phyloP scores from a whole-genome alignment of 2,113 vertebrate species.

The Girardinichthys multiradiatus region DNA sequence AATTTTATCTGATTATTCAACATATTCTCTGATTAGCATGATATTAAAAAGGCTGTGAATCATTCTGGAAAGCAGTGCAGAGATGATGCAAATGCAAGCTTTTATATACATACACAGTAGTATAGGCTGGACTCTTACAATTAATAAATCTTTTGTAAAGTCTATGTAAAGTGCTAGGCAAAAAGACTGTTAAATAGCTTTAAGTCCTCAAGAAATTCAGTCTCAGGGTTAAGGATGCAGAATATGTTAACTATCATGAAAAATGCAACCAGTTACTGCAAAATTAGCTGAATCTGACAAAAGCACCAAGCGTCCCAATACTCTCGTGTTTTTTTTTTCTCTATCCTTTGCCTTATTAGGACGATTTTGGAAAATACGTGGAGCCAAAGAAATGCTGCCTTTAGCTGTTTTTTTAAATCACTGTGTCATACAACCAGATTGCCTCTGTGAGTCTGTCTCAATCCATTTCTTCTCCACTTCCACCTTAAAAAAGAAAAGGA shows the following conservation, averaged over 20 bases:
- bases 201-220: slow-evolving; percentile 54
- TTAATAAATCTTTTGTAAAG: slow-evolving; percentile 59
- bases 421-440: slow-evolving; percentile 87
- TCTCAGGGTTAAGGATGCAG: slow-evolving; percentile 52
- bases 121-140: slow-evolving; percentile 56
- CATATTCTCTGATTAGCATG: background rate
- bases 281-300: slow-evolving; percentile 47
- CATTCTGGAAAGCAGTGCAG: slow-evolving; percentile 68
- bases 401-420: slow-evolving; percentile 59
- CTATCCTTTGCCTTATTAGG: slow-evolving; percentile 17
- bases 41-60: slow-evolving; percentile 45
- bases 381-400: slow-evolving; percentile 3
- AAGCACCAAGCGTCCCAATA: slow-evolving; percentile 58
- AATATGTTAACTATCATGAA: slow-evolving; percentile 40
- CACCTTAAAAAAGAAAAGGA: slow-evolving; percentile 79
- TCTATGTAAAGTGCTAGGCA: slow-evolving; percentile 75
- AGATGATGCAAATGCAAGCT: slow-evolving; percentile 66
- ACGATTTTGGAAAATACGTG: slow-evolving; percentile 21
- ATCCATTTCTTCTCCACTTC: slow-evolving; percentile 97
- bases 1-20: slow-evolving; percentile 48
- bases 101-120: slow-evolving; percentile 62
- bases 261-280: slow-evolving; percentile 49
- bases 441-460: slow-evolving; percentile 85
- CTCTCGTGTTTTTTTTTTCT: slow-evolving; percentile 19
- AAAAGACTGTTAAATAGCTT: slow-evolving; percentile 49